These are phyloP conservation scores for Scomberomorus guttatus DNA, from an alignment of 2,797 vertebrate genomes.

Conservation along the genomic window DNA sequence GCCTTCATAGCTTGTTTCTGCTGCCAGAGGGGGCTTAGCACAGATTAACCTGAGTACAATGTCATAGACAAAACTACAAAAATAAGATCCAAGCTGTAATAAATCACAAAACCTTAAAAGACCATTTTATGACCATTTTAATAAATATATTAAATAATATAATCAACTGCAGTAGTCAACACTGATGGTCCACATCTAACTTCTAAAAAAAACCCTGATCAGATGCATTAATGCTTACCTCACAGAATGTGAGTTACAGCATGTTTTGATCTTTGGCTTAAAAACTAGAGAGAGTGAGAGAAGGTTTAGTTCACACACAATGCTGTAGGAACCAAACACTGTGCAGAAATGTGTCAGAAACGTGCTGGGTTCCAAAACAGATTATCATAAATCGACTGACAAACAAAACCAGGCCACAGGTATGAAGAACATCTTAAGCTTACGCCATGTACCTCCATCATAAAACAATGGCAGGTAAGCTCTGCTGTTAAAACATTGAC, in stretches of 20 bases:
- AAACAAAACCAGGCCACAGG: constrained; percentile 24
- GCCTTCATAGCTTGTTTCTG: no score
- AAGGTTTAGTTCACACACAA: no score
- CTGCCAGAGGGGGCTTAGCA: no score
- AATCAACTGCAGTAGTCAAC: neutral
- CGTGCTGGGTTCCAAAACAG: constrained; percentile 15
- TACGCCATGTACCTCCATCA: neutral
- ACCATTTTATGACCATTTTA: no score
- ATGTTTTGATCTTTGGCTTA: neutral
- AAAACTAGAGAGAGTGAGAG: neutral
- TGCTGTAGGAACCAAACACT: neutral
- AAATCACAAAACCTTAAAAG: no score
- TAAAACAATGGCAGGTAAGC: constrained; percentile 1
- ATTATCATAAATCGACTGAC: neutral
- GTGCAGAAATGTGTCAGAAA: constrained; percentile 8
- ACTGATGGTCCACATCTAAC: no score
- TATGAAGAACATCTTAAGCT: constrained; percentile 9
- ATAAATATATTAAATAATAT: no score
- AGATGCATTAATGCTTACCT: neutral
- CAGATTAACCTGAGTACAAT: no score
- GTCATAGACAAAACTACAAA: no score
- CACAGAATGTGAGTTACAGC: neutral
- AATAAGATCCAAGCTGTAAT: no score
- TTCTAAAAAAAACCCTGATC: neutral
- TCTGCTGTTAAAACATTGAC: neutral